phyloP scores from a whole-genome alignment of 2,797 vertebrate species.

The Hyperoplus immaculatus region DNA sequence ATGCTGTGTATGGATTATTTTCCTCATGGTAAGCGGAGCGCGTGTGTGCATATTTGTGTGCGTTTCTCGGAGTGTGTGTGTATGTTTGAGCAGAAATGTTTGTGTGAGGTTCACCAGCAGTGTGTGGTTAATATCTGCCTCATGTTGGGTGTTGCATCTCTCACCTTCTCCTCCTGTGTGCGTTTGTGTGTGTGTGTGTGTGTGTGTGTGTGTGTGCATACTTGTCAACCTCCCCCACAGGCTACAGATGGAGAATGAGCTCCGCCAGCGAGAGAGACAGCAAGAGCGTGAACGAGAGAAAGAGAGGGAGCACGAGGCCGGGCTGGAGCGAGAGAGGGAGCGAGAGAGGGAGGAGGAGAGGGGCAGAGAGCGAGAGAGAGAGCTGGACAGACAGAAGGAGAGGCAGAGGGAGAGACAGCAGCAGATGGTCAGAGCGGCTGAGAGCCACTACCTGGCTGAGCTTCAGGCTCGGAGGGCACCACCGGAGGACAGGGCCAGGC shows the following conservation, averaged over 20 bases:
- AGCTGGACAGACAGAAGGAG: slow-evolving; percentile 90
- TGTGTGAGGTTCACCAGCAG: slow-evolving; percentile 80
- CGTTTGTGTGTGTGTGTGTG: slow-evolving; percentile 43
- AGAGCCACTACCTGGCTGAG: slow-evolving; percentile 88
- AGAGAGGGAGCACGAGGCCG: slow-evolving; percentile 76
- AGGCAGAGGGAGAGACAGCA: slow-evolving; percentile 88
- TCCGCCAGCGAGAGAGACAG: slow-evolving; percentile 85
- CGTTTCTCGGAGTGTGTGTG: slow-evolving; percentile 35
- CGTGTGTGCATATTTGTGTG: slow-evolving; percentile 46
- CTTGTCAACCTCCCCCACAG: slow-evolving; percentile 84
- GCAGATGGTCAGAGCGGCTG: slow-evolving; percentile 79
- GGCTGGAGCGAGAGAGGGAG: slow-evolving; percentile 70
- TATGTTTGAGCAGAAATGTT: slow-evolving; percentile 69
- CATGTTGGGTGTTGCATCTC: slow-evolving; percentile 85
- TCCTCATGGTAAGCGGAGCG: slow-evolving; percentile 75
- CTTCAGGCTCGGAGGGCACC: slow-evolving; percentile 87
- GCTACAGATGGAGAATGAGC: slow-evolving; percentile 93
- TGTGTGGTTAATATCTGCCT: slow-evolving; percentile 84
- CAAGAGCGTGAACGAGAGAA: slow-evolving; percentile 79
- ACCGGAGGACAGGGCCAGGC: slow-evolving; percentile 87
- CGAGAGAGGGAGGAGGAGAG: slow-evolving; percentile 70
- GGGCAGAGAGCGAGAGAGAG: slow-evolving; percentile 84
- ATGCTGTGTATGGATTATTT: slow-evolving; percentile 84
- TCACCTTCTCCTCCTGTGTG: slow-evolving; percentile 73
- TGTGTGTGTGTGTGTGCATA: slow-evolving; percentile 45